Evolutionary conservation across 2,888 invertebrate genomes (phyloP).

Genomic region (Troides helena): DNA sequence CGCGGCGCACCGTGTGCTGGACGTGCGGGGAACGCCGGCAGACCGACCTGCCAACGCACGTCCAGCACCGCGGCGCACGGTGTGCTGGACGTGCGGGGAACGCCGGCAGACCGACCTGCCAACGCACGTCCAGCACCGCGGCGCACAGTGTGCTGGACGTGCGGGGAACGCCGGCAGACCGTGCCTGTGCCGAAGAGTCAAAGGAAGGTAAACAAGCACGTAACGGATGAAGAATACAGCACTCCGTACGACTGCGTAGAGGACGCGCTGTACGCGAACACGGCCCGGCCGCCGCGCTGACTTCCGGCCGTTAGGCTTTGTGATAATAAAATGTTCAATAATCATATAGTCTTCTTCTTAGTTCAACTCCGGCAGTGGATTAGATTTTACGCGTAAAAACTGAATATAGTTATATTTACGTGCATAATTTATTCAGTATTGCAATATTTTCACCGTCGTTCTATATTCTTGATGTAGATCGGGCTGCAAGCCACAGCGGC

Average conservation of each 20-base stretch:
- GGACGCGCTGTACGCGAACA: neutral
- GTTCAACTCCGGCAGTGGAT: neutral
- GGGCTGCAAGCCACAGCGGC: no score
- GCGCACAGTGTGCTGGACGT: no score
- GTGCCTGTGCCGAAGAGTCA: neutral
- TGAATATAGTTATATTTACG: neutral
- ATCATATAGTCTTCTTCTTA: neutral
- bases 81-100: no score
- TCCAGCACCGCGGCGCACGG: no score
- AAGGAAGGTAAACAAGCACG: neutral
- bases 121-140: no score
- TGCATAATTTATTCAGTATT: neutral
- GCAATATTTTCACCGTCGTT: neutral
- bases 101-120: no score
- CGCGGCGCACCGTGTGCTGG: no score
- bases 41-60: no score
- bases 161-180: no score
- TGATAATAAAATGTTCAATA: neutral
- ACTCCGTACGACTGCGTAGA: neutral
- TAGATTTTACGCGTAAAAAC: neutral
- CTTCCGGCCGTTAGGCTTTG: neutral
- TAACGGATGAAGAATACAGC: neutral
- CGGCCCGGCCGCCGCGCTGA: neutral
- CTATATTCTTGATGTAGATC: no score
- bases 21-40: no score